phyloP scores from a whole-genome alignment of 1,140 invertebrate genomes.

The Acyrthosiphon pisum region DNA sequence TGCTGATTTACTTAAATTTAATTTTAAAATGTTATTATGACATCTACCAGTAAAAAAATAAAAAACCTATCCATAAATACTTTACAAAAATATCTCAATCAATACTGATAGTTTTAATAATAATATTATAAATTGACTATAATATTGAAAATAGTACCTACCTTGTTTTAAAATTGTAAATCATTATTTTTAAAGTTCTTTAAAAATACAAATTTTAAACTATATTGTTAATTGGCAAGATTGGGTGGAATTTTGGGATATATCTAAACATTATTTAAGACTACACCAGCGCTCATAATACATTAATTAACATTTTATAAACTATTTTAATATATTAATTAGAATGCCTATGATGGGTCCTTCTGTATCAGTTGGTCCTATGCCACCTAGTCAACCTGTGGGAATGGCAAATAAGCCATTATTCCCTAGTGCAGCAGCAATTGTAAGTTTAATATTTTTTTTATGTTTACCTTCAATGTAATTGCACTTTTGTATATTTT shows the following conservation, averaged over 20 bases:
- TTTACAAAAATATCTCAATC: too few relatives aligned
- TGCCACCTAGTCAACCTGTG: conserved; percentile 23
- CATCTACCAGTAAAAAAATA: too few relatives aligned
- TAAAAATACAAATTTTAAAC: too few relatives aligned
- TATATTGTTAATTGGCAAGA: background rate
- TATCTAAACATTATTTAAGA: background rate
- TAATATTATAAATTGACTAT: too few relatives aligned
- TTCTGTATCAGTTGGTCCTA: conserved; percentile 56
- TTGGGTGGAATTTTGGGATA: background rate
- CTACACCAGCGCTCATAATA: background rate
- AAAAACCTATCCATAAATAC: too few relatives aligned
- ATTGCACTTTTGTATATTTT: conserved; percentile 1
- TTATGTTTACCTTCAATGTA: background rate
- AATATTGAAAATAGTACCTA: too few relatives aligned
- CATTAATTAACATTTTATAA: background rate
- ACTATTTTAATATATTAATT: conserved; percentile 60
- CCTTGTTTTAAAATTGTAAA: too few relatives aligned
- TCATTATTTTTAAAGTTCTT: too few relatives aligned
- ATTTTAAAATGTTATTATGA: too few relatives aligned
- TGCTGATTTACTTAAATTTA: too few relatives aligned
- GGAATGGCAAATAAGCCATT: conserved; percentile 67
- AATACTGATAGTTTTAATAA: too few relatives aligned
- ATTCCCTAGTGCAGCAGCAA: conserved; percentile 75
- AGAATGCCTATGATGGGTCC: conserved; percentile 65
- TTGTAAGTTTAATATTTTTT: conserved; percentile 60